Base-by-base conservation (phyloP, 1,140 invertebrate species). In the Euschistus heros region DNA sequence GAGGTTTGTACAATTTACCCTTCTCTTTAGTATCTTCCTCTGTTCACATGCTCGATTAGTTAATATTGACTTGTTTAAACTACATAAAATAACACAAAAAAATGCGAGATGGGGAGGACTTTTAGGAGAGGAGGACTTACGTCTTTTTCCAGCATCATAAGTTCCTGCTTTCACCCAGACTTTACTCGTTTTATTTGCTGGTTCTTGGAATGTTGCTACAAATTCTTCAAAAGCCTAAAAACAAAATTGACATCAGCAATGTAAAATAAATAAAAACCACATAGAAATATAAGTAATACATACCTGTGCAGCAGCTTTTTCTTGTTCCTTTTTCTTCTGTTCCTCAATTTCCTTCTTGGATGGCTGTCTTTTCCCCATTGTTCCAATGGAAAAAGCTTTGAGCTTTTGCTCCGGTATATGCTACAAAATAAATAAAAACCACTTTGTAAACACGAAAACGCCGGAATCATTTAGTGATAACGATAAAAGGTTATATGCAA, bases 161-260 rank as follows among this genome's bases (percentile, higher is more conserved):
- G 91, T 92, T 55, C 92, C 93, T 57, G 94, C 95, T 76, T 97
- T 96, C 0, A 98, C 89, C 92, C 95, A 98, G 63, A 95, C 86
- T 80, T 97, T 97, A 24, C 84, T 87, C 0, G 80, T 78, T 73
- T 81, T 86, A 27, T 80, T 77, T 2, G 89, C 86, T 8, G 85
- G 82, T 68, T 97, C 91, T 82, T 96, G 91, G 79, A 98, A 98
- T 15, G 93, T 94, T 65, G 93, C 92, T 22, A 97, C 91, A 84
- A 97, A 98, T 76, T 97, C 94, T 81, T 97, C 88, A 78, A 95
- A 97, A 6, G 89, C 93, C 83, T 92, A 67, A 44, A 76, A 24
- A 1, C 50, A 15, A 30, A 18, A 57, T 60, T n/a, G n/a, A 26
- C 1, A 54, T 54, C 13, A 54, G 33, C 10, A n/a, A 61, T 17